Evolutionary conservation across 2,113 vertebrate genomes (phyloP), one percentile per base, ranked within the genome.

Genomic region (Syngnathus floridae): DNA sequence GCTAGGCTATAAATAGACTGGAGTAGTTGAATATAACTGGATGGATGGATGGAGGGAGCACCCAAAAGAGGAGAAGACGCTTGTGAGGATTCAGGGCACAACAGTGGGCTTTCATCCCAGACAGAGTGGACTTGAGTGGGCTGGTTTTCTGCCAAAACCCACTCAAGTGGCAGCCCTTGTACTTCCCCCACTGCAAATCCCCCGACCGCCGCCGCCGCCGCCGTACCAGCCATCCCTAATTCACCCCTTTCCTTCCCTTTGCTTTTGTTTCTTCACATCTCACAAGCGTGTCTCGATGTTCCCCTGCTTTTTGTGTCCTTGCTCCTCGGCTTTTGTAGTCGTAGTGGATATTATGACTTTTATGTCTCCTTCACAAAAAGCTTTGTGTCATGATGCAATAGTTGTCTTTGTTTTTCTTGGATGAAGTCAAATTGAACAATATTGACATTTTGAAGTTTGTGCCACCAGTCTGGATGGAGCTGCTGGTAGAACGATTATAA

Each of bases 91-190:
- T 81, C 75, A 60, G 71, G 74, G 60, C 38, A 48, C 55, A 79
- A 68, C 66, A 80, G 71, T 70, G 70, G 69, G 77, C 81, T 86
- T 88, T 87, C 80, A 88, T 84, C 80, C 75, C 70, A 81, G 87
- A 82, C 71, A 77, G 85, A 84, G 84, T 85, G 84, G 85, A 74
- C 62, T 84, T 49, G 82, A 88, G 84, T 76, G 80, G 81, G 79
- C 64, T 81, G 71, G 77, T 76, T 67, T 55, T 7, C 73, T 82
- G 85, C 84, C 85, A 87, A 79, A 60, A 82, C 73, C 84, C 81
- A 75, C 82, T 88, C 79, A 83, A 82, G 87, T 83, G 83, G 83
- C 79, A 69, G 55, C 78, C 71, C 69, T 64, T 31, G 26, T 70
- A 72, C 74, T 72, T 71, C 78, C 71, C 65, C 60, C 66, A 51